A percentile compares a stretch with the other conserved stretches of the same genome.
Evolutionary conservation across 2,797 vertebrate species (phyloP).

Genomic region (Coregonus sp.): DNA sequence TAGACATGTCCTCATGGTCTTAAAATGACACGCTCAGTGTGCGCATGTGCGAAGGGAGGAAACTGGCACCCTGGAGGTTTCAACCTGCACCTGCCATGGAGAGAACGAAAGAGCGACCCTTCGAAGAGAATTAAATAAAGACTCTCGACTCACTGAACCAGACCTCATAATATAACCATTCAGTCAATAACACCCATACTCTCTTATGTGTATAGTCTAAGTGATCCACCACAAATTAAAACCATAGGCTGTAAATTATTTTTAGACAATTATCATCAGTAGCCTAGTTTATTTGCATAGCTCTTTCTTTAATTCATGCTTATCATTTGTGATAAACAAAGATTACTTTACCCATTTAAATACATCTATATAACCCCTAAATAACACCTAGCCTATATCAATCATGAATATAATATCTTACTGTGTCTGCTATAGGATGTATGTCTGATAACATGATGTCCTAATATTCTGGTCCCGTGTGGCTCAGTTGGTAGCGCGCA

Average conservation of each 20-base stretch:
- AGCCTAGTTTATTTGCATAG: no score
- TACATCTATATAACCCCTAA: background rate
- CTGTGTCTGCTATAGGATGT: background rate
- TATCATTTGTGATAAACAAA: background rate
- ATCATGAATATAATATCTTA: background rate
- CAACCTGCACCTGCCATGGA: constrained; percentile 8
- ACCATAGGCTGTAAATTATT: background rate
- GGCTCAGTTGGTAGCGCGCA: no score
- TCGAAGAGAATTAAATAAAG: background rate
- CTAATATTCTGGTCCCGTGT: background rate
- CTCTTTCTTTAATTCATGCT: background rate
- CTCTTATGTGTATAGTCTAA: background rate
- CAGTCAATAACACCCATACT: background rate
- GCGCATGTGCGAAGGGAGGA: constrained; percentile 6
- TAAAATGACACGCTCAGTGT: constrained; percentile 1
- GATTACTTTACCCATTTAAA: background rate
- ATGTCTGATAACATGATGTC: constrained; percentile 3
- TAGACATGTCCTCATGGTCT: background rate
- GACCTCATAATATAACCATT: background rate
- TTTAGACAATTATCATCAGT: background rate
- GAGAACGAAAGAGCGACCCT: background rate
- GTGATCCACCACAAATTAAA: background rate
- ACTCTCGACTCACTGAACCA: background rate
- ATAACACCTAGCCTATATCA: background rate
- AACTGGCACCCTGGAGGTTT: constrained; percentile 8